Evolutionary conservation across 2,888 invertebrate genomes (phyloP).

Genomic region (Schizaphis graminum): DNA sequence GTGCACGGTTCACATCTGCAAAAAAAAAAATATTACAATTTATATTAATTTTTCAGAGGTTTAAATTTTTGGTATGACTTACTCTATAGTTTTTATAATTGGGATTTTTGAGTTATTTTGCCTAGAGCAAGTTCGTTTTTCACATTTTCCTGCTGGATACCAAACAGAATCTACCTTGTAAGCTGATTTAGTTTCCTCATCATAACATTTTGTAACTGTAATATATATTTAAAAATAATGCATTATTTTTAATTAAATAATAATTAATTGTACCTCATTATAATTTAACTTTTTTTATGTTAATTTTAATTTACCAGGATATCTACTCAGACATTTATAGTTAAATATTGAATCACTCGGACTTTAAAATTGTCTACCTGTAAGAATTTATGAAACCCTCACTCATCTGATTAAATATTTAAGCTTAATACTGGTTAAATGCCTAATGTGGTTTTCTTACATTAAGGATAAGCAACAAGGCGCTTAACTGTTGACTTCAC

Average conservation of each 20-base stretch:
- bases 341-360: not conserved
- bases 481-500: not conserved
- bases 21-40: not conserved
- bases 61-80: not conserved
- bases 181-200: conserved; percentile 24
- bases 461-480: not conserved
- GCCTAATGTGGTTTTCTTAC: not conserved
- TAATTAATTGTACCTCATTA: not conserved
- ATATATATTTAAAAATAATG: not conserved
- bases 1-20: conserved; percentile 44
- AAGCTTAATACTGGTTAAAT: not conserved
- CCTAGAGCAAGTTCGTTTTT: conserved; percentile 33
- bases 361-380: not conserved
- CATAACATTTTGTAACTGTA: conserved; percentile 50
- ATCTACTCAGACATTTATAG: not conserved
- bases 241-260: not conserved
- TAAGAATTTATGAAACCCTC: not conserved
- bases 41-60: not conserved
- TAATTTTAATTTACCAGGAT: not conserved
- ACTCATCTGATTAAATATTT: not conserved
- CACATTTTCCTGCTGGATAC: conserved; percentile 45
- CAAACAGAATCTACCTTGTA: conserved; percentile 45
- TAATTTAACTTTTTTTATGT: not conserved
- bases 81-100: conserved; percentile 33
- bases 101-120: conserved; percentile 28